Evolutionary conservation across 1,140 invertebrate genomes (phyloP).

Genomic region (Bombus soroeensis): DNA sequence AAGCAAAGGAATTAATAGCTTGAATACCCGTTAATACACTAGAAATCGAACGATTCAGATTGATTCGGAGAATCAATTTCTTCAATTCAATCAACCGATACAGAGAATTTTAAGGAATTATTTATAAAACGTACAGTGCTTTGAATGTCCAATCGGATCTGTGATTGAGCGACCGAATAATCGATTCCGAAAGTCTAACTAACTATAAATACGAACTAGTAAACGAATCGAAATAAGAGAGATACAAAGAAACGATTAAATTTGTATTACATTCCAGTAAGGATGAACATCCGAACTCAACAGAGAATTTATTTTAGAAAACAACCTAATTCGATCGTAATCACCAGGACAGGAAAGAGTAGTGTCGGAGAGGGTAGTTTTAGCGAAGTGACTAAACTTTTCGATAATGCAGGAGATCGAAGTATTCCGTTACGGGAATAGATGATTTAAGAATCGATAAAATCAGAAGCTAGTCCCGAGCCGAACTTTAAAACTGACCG

Average conservation of each 20-base stretch:
- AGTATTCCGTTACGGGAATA: background rate
- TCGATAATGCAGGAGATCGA: conserved; percentile 6
- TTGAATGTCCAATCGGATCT: too few relatives aligned
- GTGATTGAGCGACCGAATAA: too few relatives aligned
- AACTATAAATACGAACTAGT: background rate
- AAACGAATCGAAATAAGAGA: background rate
- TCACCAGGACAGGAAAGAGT: background rate
- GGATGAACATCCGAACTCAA: background rate
- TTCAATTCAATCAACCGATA: too few relatives aligned
- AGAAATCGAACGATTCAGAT: background rate
- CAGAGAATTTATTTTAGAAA: background rate
- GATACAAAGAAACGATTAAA: background rate
- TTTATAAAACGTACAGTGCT: background rate
- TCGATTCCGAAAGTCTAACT: too few relatives aligned
- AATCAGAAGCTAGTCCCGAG: background rate
- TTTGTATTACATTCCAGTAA: background rate
- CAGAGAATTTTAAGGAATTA: background rate
- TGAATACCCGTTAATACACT: background rate
- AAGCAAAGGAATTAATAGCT: background rate
- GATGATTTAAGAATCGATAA: conserved; percentile 6
- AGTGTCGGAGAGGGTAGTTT: background rate
- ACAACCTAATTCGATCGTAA: background rate
- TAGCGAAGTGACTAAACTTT: conserved; percentile 4
- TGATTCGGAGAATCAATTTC: too few relatives aligned
- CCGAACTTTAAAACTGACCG: background rate